Evolutionary conservation across 2,888 invertebrate species (phyloP).

Genomic region (Noctua comes): DNA sequence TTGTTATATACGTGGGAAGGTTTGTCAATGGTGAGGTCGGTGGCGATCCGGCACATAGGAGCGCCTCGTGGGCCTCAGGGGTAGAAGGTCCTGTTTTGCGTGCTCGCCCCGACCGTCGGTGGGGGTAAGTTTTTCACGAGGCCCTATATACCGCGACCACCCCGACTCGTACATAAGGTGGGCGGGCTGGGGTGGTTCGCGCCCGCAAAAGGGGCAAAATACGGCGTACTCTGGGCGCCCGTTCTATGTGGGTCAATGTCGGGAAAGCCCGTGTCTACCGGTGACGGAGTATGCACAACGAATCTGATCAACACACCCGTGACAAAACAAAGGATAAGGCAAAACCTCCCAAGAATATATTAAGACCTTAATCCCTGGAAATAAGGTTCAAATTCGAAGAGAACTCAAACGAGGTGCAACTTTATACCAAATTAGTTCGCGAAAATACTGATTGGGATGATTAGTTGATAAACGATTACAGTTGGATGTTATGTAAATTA

Average conservation of each 20-base stretch:
- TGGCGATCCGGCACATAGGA: conserved; percentile 83
- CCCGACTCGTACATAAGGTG: conserved; percentile 90
- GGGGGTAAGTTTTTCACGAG: conserved; percentile 91
- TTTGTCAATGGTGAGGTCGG: conserved; percentile 69
- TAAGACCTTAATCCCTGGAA: conserved; percentile 71
- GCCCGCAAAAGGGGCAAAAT: conserved; percentile 91
- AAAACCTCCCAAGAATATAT: conserved; percentile 71
- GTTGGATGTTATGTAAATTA: neutral
- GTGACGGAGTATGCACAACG: conserved; percentile 90
- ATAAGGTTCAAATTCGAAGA: conserved; percentile 76
- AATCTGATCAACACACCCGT: conserved; percentile 89
- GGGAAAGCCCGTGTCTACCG: conserved; percentile 91
- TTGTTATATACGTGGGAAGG: conserved; percentile 58
- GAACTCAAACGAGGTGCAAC: conserved; percentile 21
- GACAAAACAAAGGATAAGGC: conserved; percentile 85
- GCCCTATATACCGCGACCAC: conserved; percentile 90
- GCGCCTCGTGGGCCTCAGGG: conserved; percentile 84
- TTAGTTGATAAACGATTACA: conserved; percentile 1
- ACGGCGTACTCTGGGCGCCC: conserved; percentile 90
- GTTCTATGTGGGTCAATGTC: conserved; percentile 91
- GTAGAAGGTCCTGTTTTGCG: conserved; percentile 90
- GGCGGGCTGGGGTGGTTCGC: conserved; percentile 89
- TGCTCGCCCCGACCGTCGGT: conserved; percentile 86
- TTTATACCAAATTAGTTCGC: conserved; percentile 16
- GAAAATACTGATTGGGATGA: conserved; percentile 16